Evolutionary conservation across 2,113 vertebrate species (phyloP).

Genomic region (Sinocyclocheilus anophthalmus): DNA sequence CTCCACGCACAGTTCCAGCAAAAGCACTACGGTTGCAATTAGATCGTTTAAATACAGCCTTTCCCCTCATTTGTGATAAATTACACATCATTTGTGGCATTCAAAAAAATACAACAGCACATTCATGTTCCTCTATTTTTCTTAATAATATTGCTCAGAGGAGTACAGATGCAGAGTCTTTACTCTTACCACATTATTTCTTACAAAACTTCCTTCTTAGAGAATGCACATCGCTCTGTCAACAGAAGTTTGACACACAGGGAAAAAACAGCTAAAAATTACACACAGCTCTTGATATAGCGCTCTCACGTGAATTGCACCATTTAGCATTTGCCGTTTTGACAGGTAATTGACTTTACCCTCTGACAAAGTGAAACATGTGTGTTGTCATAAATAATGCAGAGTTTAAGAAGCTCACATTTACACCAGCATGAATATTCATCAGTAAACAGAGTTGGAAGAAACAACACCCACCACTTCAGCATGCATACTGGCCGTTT

Average conservation of each 20-base stretch:
- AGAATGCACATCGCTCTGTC: slow-evolving; percentile 55
- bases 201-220: slow-evolving; percentile 32
- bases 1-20: slow-evolving; percentile 39
- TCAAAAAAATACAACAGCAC: neutral
- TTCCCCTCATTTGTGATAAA: slow-evolving; percentile 33
- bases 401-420: slow-evolving; percentile 56
- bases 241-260: slow-evolving; percentile 71
- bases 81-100: slow-evolving; percentile 3
- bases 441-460: slow-evolving; percentile 60
- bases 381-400: slow-evolving; percentile 72
- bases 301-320: slow-evolving; percentile 66
- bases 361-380: slow-evolving; percentile 56
- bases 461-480: slow-evolving; percentile 56
- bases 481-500: slow-evolving; percentile 21
- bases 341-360: slow-evolving; percentile 71
- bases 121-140: neutral
- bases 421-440: slow-evolving; percentile 68
- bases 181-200: slow-evolving; percentile 30
- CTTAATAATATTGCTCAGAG: slow-evolving; percentile 6
- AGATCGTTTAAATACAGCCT: slow-evolving; percentile 45
- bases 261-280: slow-evolving; percentile 62
- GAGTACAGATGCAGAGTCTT: neutral
- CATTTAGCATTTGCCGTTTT: slow-evolving; percentile 71
- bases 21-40: slow-evolving; percentile 47
- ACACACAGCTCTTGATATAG: slow-evolving; percentile 59